Evolutionary conservation across 2,797 vertebrate species (phyloP).

Genomic region (Pipistrellus pygmaeus): DNA sequence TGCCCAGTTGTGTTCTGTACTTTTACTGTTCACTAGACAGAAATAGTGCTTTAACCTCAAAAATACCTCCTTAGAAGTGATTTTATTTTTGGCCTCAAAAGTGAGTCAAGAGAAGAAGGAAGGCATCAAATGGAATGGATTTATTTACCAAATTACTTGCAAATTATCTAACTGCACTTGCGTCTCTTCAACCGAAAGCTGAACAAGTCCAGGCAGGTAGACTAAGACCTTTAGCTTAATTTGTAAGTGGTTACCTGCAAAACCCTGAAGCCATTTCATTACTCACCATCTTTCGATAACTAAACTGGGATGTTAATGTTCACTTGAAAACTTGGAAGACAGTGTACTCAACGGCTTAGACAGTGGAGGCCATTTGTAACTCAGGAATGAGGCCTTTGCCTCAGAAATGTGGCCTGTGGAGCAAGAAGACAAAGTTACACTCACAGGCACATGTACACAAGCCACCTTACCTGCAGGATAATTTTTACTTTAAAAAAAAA

Average conservation of each 20-base stretch:
- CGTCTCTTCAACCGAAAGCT: slow-evolving; percentile 33
- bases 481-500: neutral
- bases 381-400: slow-evolving; percentile 12
- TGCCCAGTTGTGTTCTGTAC: neutral
- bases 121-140: neutral
- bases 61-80: neutral
- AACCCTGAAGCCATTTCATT: slow-evolving; percentile 36
- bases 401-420: neutral
- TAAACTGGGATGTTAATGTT: slow-evolving; percentile 41
- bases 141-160: slow-evolving; percentile 7
- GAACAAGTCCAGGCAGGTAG: slow-evolving; percentile 57
- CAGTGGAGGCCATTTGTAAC: neutral
- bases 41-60: neutral
- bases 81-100: slow-evolving; percentile 38
- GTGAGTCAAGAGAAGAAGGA: neutral
- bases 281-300: slow-evolving; percentile 1
- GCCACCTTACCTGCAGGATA: neutral
- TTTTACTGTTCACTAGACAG: neutral
- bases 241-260: slow-evolving; percentile 7
- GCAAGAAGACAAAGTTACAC: slow-evolving; percentile 13
- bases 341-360: slow-evolving; percentile 40
- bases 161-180: neutral
- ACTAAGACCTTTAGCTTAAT: neutral
- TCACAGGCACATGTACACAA: neutral
- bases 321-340: neutral